A percentile compares a stretch with the other conserved stretches of the same genome.
phyloP scores from a whole-genome alignment of 2,797 vertebrate species.

The Danio kyathit region DNA sequence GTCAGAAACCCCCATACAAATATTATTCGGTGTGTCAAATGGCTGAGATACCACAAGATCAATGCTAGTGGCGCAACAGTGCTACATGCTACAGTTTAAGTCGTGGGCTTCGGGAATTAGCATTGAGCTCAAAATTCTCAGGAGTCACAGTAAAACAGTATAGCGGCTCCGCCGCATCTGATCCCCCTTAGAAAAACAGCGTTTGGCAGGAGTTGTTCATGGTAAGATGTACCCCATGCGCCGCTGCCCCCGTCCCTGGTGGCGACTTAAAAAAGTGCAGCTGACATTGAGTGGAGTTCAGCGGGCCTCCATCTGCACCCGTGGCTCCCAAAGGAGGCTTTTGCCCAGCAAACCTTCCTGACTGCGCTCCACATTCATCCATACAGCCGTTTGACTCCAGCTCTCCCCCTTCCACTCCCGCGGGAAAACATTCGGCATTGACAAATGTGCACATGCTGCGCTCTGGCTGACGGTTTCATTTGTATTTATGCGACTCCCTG shows the following conservation, averaged over 20 bases:
- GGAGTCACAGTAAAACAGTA: background rate
- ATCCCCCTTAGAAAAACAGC: conserved; percentile 10
- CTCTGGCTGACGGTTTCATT: conserved; percentile 30
- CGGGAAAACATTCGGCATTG: conserved; percentile 24
- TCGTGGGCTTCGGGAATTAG: background rate
- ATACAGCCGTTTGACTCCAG: conserved; percentile 31
- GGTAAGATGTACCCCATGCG: conserved; percentile 53
- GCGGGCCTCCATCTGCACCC: conserved; percentile 76
- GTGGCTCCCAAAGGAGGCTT: conserved; percentile 39
- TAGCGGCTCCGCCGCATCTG: background rate
- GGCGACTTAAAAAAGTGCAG: conserved; percentile 71
- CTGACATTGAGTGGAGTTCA: conserved; percentile 73
- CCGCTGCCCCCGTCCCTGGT: conserved; percentile 68
- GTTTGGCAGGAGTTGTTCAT: conserved; percentile 40
- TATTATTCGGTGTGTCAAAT: too few species aligned
- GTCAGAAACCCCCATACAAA: too few species aligned
- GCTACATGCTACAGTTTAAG: background rate
- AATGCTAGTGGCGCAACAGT: background rate
- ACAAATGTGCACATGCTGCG: conserved; percentile 7
- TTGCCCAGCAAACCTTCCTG: conserved; percentile 52
- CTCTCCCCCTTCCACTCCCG: conserved; percentile 2
- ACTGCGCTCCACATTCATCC: conserved; percentile 22
- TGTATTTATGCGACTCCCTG: conserved; percentile 34
- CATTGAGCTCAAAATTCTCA: background rate
- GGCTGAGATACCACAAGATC: too few species aligned